These are phyloP conservation scores for Eospalax fontanierii DNA, from an alignment of 2,797 vertebrate species.

Conservation along the genomic window DNA sequence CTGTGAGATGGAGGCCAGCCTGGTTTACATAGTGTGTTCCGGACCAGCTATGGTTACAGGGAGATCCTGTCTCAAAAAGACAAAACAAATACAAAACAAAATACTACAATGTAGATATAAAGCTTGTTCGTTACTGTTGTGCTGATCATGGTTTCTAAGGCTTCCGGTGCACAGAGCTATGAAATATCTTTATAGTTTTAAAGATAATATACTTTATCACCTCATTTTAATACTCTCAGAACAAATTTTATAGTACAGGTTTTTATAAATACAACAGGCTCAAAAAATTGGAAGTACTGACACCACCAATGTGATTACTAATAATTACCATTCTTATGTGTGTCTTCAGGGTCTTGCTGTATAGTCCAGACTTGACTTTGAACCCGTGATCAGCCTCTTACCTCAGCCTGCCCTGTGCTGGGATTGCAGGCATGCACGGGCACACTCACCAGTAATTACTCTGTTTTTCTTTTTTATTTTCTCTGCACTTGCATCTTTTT, in stretches of 20 bases:
- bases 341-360: not conserved
- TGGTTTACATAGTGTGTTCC: too few species aligned
- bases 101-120: not conserved
- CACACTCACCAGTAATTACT: not conserved
- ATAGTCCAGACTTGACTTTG: not conserved
- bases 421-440: not conserved
- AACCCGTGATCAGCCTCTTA: not conserved
- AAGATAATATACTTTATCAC: not conserved
- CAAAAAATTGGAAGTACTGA: not conserved
- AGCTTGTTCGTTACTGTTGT: not conserved
- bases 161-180: not conserved
- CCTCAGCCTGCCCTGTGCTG: not conserved
- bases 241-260: not conserved
- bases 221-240: not conserved
- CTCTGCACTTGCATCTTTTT: not conserved
- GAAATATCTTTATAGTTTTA: not conserved
- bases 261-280: not conserved
- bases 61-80: too few species aligned
- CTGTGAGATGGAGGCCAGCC: too few species aligned
- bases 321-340: not conserved
- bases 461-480: not conserved
- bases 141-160: not conserved
- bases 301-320: not conserved
- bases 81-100: too few species aligned
- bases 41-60: too few species aligned